phyloP scores from a whole-genome alignment of 2,113 vertebrate species.

The Haplochromis burtoni region DNA sequence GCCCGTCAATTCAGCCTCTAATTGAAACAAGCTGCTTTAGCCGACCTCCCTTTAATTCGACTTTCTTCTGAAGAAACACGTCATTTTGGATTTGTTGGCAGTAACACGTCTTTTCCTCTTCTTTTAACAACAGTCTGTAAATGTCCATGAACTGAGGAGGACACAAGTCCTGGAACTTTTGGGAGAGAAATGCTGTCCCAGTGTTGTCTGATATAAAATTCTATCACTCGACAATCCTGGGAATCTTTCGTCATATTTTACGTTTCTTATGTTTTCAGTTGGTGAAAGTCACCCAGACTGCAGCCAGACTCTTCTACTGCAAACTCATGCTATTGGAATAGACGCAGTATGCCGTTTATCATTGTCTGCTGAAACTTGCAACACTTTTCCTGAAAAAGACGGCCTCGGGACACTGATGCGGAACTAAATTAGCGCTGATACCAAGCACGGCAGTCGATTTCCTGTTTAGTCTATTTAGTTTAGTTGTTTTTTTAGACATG shows the following conservation, averaged over 20 bases:
- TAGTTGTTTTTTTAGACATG: not conserved
- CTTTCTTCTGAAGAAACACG: not conserved
- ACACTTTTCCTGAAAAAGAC: not conserved
- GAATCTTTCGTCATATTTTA: not conserved
- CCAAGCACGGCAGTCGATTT: not conserved
- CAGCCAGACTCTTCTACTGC: not conserved
- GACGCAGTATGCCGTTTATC: not conserved
- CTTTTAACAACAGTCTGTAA: not conserved
- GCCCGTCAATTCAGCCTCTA: not conserved
- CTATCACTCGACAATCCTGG: not conserved
- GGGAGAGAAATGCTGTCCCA: not conserved
- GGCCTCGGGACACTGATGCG: rapidly evolving
- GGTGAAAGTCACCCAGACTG: not conserved
- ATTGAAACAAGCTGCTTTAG: not conserved
- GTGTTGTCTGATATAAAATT: not conserved
- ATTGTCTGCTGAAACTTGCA: not conserved
- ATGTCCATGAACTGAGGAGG: rapidly evolving
- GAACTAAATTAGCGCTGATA: rapidly evolving
- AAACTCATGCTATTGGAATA: not conserved
- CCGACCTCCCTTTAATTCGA: not conserved
- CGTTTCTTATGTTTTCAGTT: not conserved
- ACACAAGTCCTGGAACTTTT: not conserved
- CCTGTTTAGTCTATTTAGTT: not conserved
- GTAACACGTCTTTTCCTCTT: not conserved
- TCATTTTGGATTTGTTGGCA: not conserved